These are phyloP conservation scores for Bombus polaris DNA, from an alignment of 1,140 invertebrate species.

Conservation along the genomic window DNA sequence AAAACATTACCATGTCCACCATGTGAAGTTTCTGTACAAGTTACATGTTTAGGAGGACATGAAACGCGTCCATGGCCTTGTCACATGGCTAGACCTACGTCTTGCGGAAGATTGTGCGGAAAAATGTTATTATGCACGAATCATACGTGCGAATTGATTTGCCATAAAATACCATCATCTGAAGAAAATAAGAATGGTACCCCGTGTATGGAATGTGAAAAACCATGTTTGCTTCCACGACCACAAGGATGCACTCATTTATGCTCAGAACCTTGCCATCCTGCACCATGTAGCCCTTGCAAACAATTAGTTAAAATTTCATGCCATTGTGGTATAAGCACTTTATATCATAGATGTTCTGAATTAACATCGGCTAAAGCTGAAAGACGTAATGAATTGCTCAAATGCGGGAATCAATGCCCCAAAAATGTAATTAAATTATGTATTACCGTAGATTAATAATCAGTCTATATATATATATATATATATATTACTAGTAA, in stretches of 20 bases:
- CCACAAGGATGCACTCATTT: slow-evolving; percentile 90
- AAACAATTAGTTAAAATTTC: slow-evolving; percentile 87
- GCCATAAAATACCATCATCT: slow-evolving; percentile 85
- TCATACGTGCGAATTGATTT: slow-evolving; percentile 89
- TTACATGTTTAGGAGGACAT: slow-evolving; percentile 92
- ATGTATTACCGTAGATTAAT: background rate
- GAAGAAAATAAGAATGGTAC: slow-evolving; percentile 79
- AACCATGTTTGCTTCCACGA: slow-evolving; percentile 86
- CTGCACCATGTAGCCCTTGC: slow-evolving; percentile 87
- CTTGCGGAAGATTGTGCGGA: slow-evolving; percentile 90
- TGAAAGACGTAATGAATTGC: slow-evolving; percentile 82
- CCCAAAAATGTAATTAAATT: slow-evolving; percentile 88
- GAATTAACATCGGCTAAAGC: slow-evolving; percentile 84
- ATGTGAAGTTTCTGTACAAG: slow-evolving; percentile 87
- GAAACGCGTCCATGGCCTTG: slow-evolving; percentile 91
- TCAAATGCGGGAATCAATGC: slow-evolving; percentile 92
- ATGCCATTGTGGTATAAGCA: slow-evolving; percentile 91
- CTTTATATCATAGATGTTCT: slow-evolving; percentile 88
- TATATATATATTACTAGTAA: background rate
- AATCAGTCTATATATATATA: background rate
- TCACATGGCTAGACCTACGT: slow-evolving; percentile 86
- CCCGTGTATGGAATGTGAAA: slow-evolving; percentile 88
- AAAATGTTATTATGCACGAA: slow-evolving; percentile 88
- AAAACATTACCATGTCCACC: slow-evolving; percentile 87
- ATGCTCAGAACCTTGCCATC: slow-evolving; percentile 91